These are phyloP conservation scores for Amblyornis subalaris DNA, from an alignment of 2,113 vertebrate species.

Conservation along the genomic window DNA sequence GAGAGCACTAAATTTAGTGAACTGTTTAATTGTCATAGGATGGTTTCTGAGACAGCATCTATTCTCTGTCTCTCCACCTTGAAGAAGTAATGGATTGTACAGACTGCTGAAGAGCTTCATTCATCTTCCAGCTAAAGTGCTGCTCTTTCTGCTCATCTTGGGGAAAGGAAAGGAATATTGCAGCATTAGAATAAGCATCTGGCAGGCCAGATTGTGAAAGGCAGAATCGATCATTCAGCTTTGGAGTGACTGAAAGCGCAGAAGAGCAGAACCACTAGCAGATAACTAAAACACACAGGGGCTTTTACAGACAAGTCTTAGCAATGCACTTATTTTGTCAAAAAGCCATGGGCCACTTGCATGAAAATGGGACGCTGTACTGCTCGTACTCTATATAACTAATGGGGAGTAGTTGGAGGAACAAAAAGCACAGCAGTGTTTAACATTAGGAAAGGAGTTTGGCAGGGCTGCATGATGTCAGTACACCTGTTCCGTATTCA, in stretches of 20 bases:
- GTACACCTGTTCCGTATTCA: slow-evolving; percentile 37
- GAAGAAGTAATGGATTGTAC: slow-evolving; percentile 9
- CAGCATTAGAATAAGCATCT: slow-evolving; percentile 9
- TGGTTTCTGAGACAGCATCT: background rate
- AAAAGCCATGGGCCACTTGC: background rate
- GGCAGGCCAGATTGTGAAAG: slow-evolving; percentile 28
- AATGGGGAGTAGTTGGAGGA: background rate
- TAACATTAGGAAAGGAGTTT: background rate
- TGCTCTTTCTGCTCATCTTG: background rate
- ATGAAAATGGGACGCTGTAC: background rate
- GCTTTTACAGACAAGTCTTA: background rate
- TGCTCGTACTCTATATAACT: background rate
- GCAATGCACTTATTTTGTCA: background rate
- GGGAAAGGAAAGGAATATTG: background rate
- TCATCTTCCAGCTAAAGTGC: slow-evolving; percentile 13
- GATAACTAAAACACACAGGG: background rate
- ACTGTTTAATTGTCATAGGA: slow-evolving; percentile 2
- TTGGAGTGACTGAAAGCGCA: background rate
- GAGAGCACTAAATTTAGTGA: slow-evolving; percentile 29
- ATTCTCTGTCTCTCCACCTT: slow-evolving; percentile 12
- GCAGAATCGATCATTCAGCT: background rate
- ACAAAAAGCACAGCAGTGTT: background rate
- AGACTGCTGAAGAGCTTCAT: background rate
- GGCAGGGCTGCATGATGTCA: background rate
- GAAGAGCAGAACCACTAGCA: background rate